Conservation (phyloP, 2,113 vertebrate species). For the Numida meleagris region DNA sequence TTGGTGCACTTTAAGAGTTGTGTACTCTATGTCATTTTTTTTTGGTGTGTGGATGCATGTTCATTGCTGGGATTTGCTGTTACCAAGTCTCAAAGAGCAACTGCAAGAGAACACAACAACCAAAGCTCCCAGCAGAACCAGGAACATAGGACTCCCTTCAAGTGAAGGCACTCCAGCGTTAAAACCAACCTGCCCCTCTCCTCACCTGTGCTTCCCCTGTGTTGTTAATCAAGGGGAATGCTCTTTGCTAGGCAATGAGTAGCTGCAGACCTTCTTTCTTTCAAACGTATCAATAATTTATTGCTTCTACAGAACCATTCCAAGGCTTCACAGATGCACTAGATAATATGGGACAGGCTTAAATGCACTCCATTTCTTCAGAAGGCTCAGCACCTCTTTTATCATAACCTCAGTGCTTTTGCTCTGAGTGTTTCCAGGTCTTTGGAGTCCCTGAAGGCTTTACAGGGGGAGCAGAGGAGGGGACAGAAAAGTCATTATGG, state of each 20-base stretch:
- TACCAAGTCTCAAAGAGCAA: not conserved
- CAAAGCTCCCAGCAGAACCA: rapidly evolving
- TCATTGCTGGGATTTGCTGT: rapidly evolving
- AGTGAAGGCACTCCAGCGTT: not conserved
- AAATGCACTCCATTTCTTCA: not conserved
- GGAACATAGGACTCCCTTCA: not conserved
- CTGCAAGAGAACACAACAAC: rapidly evolving
- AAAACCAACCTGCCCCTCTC: no score
- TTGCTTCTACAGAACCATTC: rapidly evolving
- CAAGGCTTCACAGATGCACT: not conserved
- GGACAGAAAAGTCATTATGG: not conserved
- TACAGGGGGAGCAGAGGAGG: not conserved
- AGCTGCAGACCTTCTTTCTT: not conserved
- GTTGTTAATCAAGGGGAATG: rapidly evolving
- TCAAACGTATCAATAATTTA: rapidly evolving
- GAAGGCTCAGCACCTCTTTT: not conserved
- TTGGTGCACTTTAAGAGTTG: not conserved
- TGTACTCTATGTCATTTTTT: not conserved
- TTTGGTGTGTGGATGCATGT: rapidly evolving
- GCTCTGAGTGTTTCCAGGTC: rapidly evolving
- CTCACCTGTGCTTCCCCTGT: not conserved
- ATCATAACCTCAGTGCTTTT: not conserved
- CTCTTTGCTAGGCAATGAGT: not conserved
- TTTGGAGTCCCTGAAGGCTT: not conserved
- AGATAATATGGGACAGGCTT: not conserved